Evolutionary conservation across 2,888 invertebrate species (phyloP), one percentile per base, ranked within the genome.

Genomic region (Stenolophus ochropezus): DNA sequence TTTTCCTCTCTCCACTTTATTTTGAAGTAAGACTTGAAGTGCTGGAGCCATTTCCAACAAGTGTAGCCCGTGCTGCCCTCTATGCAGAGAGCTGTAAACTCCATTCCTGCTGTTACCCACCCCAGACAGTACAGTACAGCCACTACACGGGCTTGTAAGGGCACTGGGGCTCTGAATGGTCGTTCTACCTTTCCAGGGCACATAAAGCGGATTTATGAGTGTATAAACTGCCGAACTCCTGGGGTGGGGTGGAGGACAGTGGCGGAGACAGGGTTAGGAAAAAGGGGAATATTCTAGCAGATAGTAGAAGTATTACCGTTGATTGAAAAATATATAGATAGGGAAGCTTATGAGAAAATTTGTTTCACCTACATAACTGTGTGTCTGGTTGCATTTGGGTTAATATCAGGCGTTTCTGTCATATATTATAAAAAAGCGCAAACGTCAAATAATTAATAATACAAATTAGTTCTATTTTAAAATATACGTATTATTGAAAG

Each of bases 201-300:
- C 73, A 80, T 80, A 80, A 80, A 80, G 42, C 56, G 16, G 23
- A 80, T 80, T 80, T 80, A 80, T 80, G 80, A 73, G 71, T 80
- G 58, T 80, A 73, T 80, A 73, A 80, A 80, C 33, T 14, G 71
- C n/a, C 20, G 47, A 21, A 49, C 69, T 20, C 51, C 11, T n/a
- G 53, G 58, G 58, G 20, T 53, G 16, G 33, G 58, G 33, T 21
- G 11, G 25, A 33, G 5, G 42, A 16, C 53, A 53, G 18, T 8
- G 53, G 20, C 53, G 53, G 4, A 53, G 53, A 11, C 53, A 20
- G 4, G 20, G 53, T 5, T 33, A 33, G 33, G 8, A 33, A 33
- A 33, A 33, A 8, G 8, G 8, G 5, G 8, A 33, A 33, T 33
- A n/a, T n/a, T n/a, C n/a, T n/a, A n/a, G n/a, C n/a, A n/a, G n/a